phyloP scores from a whole-genome alignment of 2,113 vertebrate species.

The Tylochromis polylepis region DNA sequence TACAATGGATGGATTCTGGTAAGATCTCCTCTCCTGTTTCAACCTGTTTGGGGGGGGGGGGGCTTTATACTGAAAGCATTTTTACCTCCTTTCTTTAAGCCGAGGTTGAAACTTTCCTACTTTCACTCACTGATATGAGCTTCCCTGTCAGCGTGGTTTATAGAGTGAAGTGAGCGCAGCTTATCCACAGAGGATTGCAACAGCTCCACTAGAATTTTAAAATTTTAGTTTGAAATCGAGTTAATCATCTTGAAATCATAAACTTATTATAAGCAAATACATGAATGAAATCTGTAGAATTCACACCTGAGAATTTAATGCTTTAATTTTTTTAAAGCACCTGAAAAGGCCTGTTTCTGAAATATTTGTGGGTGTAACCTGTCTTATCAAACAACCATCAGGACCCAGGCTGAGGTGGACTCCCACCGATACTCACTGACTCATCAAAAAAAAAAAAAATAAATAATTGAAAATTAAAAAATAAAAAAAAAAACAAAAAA shows the following conservation, averaged over 20 bases:
- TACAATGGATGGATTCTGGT: slow-evolving; percentile 97
- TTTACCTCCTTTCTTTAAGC: not conserved
- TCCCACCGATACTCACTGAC: not conserved
- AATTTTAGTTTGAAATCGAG: not conserved
- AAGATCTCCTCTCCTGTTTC: slow-evolving; percentile 60
- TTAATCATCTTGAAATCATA: not conserved
- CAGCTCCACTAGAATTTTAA: not conserved
- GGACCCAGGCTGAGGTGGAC: not conserved
- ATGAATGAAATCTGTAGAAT: not conserved
- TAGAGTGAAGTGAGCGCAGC: not conserved
- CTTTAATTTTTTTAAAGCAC: not conserved
- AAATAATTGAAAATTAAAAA: not conserved
- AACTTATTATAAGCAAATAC: not conserved
- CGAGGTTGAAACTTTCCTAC: not conserved
- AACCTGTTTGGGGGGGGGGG: not conserved
- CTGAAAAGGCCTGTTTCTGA: not conserved
- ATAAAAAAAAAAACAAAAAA: not conserved
- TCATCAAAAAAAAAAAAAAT: not conserved
- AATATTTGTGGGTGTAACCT: not conserved
- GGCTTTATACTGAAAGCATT: not conserved
- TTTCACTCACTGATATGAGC: slow-evolving; percentile 5
- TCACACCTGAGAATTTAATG: not conserved
- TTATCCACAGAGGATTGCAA: not conserved
- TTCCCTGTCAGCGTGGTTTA: not conserved
- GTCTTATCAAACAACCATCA: not conserved